Evolutionary conservation across 1,140 invertebrate genomes (phyloP), one percentile per base, ranked within the genome.

Genomic region (Drosophila eugracilis): DNA sequence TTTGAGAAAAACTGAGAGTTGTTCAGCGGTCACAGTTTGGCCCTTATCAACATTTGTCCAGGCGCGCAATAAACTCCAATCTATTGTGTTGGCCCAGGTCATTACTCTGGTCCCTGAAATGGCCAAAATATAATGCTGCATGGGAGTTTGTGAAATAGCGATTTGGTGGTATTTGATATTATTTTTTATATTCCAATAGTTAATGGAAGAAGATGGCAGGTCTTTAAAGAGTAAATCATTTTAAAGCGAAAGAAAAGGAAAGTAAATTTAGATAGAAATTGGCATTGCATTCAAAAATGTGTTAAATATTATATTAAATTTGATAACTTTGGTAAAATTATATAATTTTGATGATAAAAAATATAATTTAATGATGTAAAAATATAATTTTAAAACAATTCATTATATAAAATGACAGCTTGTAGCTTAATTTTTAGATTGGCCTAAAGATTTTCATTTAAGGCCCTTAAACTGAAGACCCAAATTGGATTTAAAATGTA

Each of bases 11-110:
- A 58, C 15, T 22, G 28, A 36, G 12, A 37, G 34, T 17, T 22
- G 15, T 14, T 44, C 4, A 7, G 45, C 21, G 15, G 28, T 28
- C 48, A 67, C 45, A 66, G 24, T 28, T 36, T 37, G 69, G 52
- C 22, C 21, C 66, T 72, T 72, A 72, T 72, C 69, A 60, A 37
- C 67, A 72, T 72, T 72, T 72, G 67, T 45, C 45, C 69, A 72
- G 69, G 24, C 45, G 69, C 19, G 67, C 54, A 59, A 72, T 72
- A 72, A 72, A 72, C 45, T 72, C 12, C 17, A 50, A 59, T 72
- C 66, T 71, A 50, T 71, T 59, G 53, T 71, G 32, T 39, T 58
- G 36, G 45, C 28, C 30, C 63, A 37, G 66, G 69, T 60, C 54
- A 58, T 72, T 72, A 69, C 66, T 42, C 22, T 26, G 28, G 21